Evolutionary conservation across 1,140 invertebrate genomes (phyloP), one percentile per base, ranked within the genome.

Genomic region (Tetraneura akinire): DNA sequence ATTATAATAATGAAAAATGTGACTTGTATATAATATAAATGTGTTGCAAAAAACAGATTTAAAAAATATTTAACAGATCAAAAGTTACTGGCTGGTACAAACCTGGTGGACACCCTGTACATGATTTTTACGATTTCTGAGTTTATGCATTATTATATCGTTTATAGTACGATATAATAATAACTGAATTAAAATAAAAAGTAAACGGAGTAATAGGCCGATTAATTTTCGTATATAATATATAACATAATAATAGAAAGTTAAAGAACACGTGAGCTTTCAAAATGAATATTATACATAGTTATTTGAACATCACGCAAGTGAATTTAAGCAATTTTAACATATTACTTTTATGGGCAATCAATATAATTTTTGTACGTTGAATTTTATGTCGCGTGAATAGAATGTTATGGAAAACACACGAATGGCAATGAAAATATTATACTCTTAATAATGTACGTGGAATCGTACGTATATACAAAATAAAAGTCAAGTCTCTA

Each of bases 281-380:
- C 26, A 18, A 26, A 70, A n/a, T 14, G 16, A 68, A 47, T 21
- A 71, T n/a, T n/a, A n/a, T n/a, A n/a, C n/a, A n/a, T 49, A 71
- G 68, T 71, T 29, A 51, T 51, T 29, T 29, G 11, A 29, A 29
- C 68, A 47, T 71, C 68, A 71, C 68, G 68, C 68, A 47, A 71
- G 23, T 29, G 47, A 71, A 71, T 71, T 51, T 49, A 51, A 51
- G 10, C 26, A 51, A 71, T 51, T 51, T 71, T 71, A 23, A 45
- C 26, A n/a, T 29, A 16, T n/a, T n/a, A n/a, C 4, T 70, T 14
- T 29, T 14, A 42, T 32, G 13, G 23, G n/a, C n/a, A 47, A 26
- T 10, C 51, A 18, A 14, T 51, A 70, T 18, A 29, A 42, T 49
- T 70, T 26, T 47, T 18, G 10, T 18, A n/a, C 13, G 49, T 70